A percentile compares a stretch with the other conserved stretches of the same genome.
Conservation (phyloP, 2,888 invertebrate species). For the Eumerus sabulonum region DNA sequence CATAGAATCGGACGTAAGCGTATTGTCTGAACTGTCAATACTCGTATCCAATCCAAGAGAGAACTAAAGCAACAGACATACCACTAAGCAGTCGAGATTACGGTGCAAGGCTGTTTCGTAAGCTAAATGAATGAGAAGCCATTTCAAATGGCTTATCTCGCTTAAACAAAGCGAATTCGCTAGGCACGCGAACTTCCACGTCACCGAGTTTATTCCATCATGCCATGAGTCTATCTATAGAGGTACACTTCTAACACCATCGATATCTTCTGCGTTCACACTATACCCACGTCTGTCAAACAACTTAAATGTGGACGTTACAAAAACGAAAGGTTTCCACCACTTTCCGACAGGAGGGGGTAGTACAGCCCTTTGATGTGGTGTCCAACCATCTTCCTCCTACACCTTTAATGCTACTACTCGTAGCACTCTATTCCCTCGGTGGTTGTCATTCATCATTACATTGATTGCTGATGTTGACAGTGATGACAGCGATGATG, state of each 20-base stretch:
- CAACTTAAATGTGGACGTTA: constrained; percentile 6
- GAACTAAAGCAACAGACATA: too few species aligned
- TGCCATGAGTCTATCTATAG: background rate
- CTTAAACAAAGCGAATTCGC: constrained; percentile 35
- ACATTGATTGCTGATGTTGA: constrained; percentile 64
- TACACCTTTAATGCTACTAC: background rate
- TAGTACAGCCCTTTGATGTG: constrained; percentile 54
- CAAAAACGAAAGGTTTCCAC: background rate
- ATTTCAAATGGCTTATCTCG: constrained; percentile 39
- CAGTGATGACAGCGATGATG: constrained; percentile 66
- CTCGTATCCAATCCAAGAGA: too few species aligned
- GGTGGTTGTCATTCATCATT: constrained; percentile 65
- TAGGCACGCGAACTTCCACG: constrained; percentile 32
- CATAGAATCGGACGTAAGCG: too few species aligned
- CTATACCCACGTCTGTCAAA: background rate
- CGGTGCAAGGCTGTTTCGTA: too few species aligned
- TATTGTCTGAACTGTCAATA: too few species aligned
- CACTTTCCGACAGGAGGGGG: constrained; percentile 24
- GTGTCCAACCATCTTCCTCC: background rate
- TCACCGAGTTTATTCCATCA: constrained; percentile 1
- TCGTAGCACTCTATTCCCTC: background rate
- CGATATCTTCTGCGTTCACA: background rate
- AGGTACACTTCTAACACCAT: background rate
- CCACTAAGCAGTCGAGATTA: too few species aligned
- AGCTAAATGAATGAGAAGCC: constrained; percentile 18